Evolutionary conservation across 1,140 invertebrate species (phyloP).

Genomic region (Cydia fagiglandana): DNA sequence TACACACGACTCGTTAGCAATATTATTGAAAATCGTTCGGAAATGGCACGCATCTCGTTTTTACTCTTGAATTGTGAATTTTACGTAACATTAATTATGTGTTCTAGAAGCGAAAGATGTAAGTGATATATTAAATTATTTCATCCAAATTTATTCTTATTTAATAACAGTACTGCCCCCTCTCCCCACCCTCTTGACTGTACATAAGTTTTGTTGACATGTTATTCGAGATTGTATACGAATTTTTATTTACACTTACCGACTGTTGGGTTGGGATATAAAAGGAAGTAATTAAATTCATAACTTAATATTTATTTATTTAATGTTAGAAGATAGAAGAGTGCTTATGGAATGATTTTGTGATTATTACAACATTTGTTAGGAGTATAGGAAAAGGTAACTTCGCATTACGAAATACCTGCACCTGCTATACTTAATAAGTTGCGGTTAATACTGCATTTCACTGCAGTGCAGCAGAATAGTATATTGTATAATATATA

Average conservation of each 20-base stretch:
- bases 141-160: neutral
- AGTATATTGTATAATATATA: neutral
- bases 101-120: neutral
- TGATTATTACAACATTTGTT: neutral
- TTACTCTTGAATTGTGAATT: neutral
- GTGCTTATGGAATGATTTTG: constrained; percentile 1
- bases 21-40: no score
- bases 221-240: no score
- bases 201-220: no score
- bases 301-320: neutral
- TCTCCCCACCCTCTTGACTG: no score
- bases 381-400: neutral
- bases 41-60: no score
- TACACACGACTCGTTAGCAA: no score
- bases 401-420: no score
- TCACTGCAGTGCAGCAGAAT: neutral
- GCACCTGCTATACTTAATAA: neutral
- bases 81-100: neutral
- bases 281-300: neutral
- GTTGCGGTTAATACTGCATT: neutral
- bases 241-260: no score
- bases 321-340: neutral
- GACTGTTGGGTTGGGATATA: neutral
- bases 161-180: neutral
- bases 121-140: constrained; percentile 9